Percentiles rank a stretch among this genome's conserved stretches.
phyloP scores from a whole-genome alignment of 2,797 vertebrate species.

The Ceyx erithaca region DNA sequence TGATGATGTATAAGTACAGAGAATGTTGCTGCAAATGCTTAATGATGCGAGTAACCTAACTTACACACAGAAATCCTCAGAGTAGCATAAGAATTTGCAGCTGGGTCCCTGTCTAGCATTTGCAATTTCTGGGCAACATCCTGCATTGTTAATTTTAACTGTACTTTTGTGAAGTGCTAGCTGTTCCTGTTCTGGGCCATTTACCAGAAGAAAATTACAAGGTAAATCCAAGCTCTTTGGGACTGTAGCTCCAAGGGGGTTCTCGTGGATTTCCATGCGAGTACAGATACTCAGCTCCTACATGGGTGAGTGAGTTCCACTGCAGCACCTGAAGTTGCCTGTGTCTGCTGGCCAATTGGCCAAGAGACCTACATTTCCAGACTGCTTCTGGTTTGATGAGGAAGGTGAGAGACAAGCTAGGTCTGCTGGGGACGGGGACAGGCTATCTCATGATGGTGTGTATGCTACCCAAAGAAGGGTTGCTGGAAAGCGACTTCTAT shows the following conservation, averaged over 20 bases:
- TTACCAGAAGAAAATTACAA: not conserved
- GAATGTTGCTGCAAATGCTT: constrained; percentile 3
- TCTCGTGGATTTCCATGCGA: not conserved
- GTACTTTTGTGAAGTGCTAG: not conserved
- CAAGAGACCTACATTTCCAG: not conserved
- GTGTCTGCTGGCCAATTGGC: not conserved
- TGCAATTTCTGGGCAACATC: not conserved
- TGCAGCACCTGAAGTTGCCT: not conserved
- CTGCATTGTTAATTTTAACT: constrained; percentile 13
- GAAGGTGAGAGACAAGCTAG: not conserved
- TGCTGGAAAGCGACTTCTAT: not conserved
- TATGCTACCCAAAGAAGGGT: not conserved
- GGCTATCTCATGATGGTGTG: accelerated
- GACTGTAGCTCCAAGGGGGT: not conserved
- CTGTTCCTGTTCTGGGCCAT: not conserved
- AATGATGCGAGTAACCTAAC: constrained; percentile 22
- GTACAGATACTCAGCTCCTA: not conserved
- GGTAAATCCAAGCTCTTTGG: not conserved
- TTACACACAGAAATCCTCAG: not conserved
- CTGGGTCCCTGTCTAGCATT: not conserved
- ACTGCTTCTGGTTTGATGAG: not conserved
- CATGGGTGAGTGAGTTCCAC: accelerated
- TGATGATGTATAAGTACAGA: not conserved
- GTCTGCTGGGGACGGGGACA: not conserved
- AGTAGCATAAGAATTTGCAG: not conserved